Conservation (phyloP, 2,113 vertebrate species). For the Anthoscopus minutus region DNA sequence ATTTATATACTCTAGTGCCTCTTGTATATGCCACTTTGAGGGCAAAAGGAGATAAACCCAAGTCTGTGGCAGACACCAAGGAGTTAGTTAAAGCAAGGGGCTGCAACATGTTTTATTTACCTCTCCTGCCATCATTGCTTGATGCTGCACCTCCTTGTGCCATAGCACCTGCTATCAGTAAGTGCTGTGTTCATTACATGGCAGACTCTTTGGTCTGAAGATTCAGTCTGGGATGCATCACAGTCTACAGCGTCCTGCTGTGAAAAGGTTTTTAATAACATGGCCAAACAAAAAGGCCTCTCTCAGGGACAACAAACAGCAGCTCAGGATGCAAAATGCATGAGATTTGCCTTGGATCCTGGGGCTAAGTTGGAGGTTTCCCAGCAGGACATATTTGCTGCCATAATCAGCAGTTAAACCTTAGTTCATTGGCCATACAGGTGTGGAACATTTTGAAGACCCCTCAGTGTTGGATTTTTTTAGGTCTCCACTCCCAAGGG, state of each 20-base stretch:
- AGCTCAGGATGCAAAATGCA: neutral
- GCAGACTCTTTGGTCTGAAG: neutral
- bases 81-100: neutral
- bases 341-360: neutral
- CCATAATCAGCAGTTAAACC: neutral
- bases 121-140: neutral
- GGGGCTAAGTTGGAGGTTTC: neutral
- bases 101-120: neutral
- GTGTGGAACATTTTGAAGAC: neutral
- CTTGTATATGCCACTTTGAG: neutral
- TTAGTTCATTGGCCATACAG: neutral
- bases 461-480: rapidly evolving
- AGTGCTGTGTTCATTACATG: neutral
- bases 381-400: neutral
- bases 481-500: neutral
- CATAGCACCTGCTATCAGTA: neutral
- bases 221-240: neutral
- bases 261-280: neutral
- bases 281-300: neutral
- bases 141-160: neutral
- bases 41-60: neutral
- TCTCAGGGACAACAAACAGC: neutral
- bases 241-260: rapidly evolving
- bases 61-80: neutral
- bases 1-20: neutral